phyloP scores from a whole-genome alignment of 2,113 vertebrate genomes.

The Elachura formosa region DNA sequence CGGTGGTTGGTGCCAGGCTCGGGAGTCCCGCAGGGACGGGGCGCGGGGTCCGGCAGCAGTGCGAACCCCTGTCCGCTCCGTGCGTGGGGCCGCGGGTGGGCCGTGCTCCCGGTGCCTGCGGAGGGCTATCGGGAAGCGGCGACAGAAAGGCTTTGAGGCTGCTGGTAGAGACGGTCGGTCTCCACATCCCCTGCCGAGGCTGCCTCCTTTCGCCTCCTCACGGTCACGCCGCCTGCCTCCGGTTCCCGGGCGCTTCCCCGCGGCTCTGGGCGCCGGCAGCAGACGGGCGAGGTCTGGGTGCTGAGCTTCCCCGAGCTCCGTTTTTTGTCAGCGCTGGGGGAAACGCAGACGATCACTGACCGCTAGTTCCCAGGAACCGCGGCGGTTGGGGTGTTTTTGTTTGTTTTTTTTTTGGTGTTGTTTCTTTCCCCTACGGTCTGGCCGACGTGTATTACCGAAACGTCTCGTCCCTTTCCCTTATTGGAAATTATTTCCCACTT shows the following conservation, averaged over 20 bases:
- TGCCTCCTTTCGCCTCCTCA: background rate
- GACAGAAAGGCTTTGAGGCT: background rate
- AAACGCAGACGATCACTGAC: background rate
- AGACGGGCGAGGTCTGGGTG: background rate
- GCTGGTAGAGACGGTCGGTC: background rate
- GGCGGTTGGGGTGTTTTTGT: no score
- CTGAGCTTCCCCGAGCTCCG: background rate
- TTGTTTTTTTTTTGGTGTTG: accelerated
- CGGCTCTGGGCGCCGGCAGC: background rate
- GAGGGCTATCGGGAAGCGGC: background rate
- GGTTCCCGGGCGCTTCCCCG: background rate
- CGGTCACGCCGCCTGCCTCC: background rate
- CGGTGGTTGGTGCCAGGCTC: background rate
- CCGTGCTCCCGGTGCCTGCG: background rate
- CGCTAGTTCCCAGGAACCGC: background rate
- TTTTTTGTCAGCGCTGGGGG: background rate
- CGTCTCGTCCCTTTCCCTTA: background rate
- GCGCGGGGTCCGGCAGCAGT: background rate
- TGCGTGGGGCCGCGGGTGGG: background rate
- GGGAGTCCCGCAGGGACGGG: background rate
- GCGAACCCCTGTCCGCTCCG: background rate
- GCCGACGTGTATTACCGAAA: slow-evolving; percentile 53
- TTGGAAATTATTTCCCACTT: slow-evolving; percentile 14
- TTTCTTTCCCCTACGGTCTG: background rate
- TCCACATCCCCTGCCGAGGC: background rate